These are phyloP conservation scores for Gambusia holbrooki DNA, from an alignment of 2,113 vertebrate genomes.

Conservation along the genomic window DNA sequence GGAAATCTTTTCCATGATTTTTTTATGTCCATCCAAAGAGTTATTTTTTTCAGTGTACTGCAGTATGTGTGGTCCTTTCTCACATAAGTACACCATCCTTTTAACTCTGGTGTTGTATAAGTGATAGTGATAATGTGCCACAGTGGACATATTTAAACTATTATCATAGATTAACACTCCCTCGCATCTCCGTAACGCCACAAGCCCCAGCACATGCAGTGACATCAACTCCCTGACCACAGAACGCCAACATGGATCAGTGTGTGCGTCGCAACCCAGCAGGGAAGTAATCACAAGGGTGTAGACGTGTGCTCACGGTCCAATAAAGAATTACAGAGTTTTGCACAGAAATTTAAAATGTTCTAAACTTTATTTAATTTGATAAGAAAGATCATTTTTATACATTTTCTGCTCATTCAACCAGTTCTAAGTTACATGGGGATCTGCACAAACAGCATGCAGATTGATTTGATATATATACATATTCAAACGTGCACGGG, in stretches of 20 bases:
- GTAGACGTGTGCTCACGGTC: conserved; percentile 20
- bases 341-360: background rate
- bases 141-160: conserved; percentile 46
- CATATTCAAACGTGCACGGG: conserved; percentile 46
- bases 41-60: background rate
- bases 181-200: conserved; percentile 40
- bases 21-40: too few relatives aligned
- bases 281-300: conserved; percentile 33
- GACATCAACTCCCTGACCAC: conserved; percentile 49
- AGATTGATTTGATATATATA: conserved; percentile 14
- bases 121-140: conserved; percentile 51
- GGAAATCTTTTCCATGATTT: too few relatives aligned
- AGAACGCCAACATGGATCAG: conserved; percentile 31
- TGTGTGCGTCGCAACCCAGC: conserved; percentile 14
- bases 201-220: conserved; percentile 34
- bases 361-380: background rate
- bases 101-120: conserved; percentile 45
- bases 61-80: conserved; percentile 29
- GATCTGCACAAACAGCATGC: background rate
- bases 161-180: conserved; percentile 69
- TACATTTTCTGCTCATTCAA: too few relatives aligned
- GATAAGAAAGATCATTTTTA: too few relatives aligned
- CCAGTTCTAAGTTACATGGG: conserved; percentile 5
- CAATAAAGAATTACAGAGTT: conserved; percentile 23
- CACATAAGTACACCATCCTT: conserved; percentile 16